Base-by-base conservation (phyloP, 2,888 invertebrate species). In the Acanthopleura granulata region DNA sequence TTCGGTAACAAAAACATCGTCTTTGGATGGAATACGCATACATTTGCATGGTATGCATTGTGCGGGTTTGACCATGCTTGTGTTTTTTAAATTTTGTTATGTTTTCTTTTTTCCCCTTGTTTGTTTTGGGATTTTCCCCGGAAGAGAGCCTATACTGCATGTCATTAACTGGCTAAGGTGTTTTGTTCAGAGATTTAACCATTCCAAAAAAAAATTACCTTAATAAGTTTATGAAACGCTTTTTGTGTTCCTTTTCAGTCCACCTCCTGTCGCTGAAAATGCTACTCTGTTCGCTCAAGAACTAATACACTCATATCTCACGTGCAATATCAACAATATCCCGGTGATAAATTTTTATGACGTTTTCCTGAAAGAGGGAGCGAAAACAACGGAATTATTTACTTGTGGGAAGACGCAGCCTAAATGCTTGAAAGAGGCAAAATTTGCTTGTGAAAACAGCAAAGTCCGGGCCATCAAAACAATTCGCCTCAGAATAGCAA, bases 201-300 rank as follows among this genome's bases (percentile, higher is more conserved):
- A 40, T 40, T 9, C 40, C n/a, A n/a, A n/a, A 40, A 9, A 40
- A 3, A 40, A 40, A 40, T 40, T 40, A 40, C 40, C 3, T 3
- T 9, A 40, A 9, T 40, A 40, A 40, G 3, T 40, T 40, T 3
- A 6, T 40, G 3, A 40, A 40, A 40, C 40, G 4, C 4, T 6
- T 22, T 12, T 57, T 57, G 3, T 18, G 57, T 57, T 57, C 12
- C 57, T 9, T 57, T 57, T 57, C 57, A 57, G 57, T 12, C 57
- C 57, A 57, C 6, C 57, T n/a, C 57, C 57, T n/a, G 57, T 57
- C 57, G 57, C 57, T 22, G 57, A 57, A 22, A 57, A 57, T 57
- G 57, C 57, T 4, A 57, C 57, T 9, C 57, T 57, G 3, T 57
- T 57, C 12, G 57, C 57, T 12, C 18, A 57, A 57, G 6, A 57